Conservation (phyloP, 2,113 vertebrate genomes). For the Chaetops frenatus region DNA sequence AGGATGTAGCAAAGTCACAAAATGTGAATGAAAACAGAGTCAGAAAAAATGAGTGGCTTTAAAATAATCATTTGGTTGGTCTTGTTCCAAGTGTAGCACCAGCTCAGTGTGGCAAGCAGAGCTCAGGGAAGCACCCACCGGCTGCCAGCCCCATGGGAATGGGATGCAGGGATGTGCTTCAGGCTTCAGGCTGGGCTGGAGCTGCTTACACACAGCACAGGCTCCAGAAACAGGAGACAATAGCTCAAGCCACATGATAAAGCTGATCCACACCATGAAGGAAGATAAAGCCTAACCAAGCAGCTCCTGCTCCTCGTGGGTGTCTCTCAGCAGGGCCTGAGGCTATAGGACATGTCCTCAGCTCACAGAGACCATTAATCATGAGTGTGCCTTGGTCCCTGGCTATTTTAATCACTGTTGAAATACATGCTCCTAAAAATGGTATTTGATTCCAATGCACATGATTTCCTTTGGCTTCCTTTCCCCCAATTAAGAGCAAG, state of each 20-base stretch:
- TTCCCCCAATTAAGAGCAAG: background rate
- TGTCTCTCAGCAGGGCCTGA: background rate
- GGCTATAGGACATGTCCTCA: background rate
- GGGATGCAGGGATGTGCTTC: background rate
- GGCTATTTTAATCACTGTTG: conserved; percentile 44
- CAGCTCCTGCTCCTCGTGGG: background rate
- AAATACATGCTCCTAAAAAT: conserved; percentile 46
- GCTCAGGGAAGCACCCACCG: accelerated
- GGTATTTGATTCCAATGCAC: conserved; percentile 39
- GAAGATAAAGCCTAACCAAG: background rate
- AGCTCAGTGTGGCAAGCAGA: accelerated
- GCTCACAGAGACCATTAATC: conserved; percentile 14
- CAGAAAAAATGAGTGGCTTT: background rate
- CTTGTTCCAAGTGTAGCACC: background rate
- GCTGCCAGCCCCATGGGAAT: accelerated
- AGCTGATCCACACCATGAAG: background rate
- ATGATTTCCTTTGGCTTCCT: conserved; percentile 36
- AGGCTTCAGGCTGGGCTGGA: background rate
- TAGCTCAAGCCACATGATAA: background rate
- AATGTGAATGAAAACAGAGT: background rate
- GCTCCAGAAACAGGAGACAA: background rate
- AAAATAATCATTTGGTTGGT: background rate
- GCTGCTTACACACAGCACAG: background rate
- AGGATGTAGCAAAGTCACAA: background rate
- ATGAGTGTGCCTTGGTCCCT: background rate